phyloP scores from a whole-genome alignment of 2,113 vertebrate genomes.

The Muscicapa adusta region DNA sequence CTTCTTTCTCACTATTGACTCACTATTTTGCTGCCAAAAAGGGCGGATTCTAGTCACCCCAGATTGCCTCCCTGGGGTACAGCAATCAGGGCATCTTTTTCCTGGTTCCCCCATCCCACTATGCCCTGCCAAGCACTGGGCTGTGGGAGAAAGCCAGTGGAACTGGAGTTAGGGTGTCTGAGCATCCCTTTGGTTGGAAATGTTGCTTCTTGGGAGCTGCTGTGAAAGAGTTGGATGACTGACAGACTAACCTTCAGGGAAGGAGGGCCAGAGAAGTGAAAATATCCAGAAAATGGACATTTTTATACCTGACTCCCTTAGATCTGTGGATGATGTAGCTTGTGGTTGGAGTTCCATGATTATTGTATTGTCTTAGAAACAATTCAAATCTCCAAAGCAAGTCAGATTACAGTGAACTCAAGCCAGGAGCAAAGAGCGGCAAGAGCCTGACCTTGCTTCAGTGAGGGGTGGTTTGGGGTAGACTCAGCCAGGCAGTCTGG shows the following conservation, averaged over 20 bases:
- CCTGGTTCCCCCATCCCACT: not conserved
- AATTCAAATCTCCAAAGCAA: not conserved
- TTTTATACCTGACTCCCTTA: not conserved
- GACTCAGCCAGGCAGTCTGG: not conserved
- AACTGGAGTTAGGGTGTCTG: not conserved
- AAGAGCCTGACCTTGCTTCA: not conserved
- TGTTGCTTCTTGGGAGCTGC: not conserved
- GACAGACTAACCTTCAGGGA: not conserved
- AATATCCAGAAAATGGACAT: not conserved
- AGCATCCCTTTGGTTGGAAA: not conserved
- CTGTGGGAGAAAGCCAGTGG: not conserved
- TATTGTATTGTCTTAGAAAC: not conserved
- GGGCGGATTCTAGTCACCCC: accelerated
- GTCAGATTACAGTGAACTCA: not conserved
- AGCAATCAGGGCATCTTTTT: not conserved
- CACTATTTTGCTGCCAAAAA: not conserved
- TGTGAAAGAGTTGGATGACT: not conserved
- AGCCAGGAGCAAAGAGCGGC: not conserved
- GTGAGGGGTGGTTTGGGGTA: not conserved
- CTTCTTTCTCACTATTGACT: not conserved
- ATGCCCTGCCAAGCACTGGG: not conserved
- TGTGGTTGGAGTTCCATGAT: not conserved
- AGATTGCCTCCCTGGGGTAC: accelerated
- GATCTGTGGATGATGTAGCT: not conserved
- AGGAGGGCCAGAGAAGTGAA: not conserved